A percentile compares a stretch with the other conserved stretches of the same genome.
Evolutionary conservation across 2,888 invertebrate species (phyloP).

Genomic region (Drosophila suboccidentalis): DNA sequence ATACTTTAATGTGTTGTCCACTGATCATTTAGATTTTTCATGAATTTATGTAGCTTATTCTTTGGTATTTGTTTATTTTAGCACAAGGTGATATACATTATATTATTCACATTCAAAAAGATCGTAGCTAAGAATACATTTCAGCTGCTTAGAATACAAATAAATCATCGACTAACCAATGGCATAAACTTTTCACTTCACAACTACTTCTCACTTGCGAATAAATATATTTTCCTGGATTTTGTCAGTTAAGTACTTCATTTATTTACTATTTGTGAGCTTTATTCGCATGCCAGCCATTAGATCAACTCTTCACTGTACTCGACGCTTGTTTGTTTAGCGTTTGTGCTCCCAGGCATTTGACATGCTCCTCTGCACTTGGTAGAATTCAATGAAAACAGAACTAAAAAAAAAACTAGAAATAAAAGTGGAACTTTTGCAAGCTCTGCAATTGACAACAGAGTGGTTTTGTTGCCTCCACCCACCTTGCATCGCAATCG

Average conservation of each 20-base stretch:
- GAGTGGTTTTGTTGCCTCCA: slow-evolving; percentile 10
- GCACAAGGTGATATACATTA: too few relatives aligned
- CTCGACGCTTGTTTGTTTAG: slow-evolving; percentile 30
- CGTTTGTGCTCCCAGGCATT: slow-evolving; percentile 33
- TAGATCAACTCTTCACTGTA: slow-evolving; percentile 8
- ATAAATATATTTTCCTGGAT: slow-evolving; percentile 18
- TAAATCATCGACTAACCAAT: background rate
- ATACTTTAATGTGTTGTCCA: background rate
- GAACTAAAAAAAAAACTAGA: background rate
- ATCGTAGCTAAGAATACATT: background rate
- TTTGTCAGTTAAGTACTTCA: slow-evolving; percentile 8
- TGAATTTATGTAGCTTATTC: background rate
- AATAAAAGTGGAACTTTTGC: slow-evolving; percentile 33
- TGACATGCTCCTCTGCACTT: slow-evolving; percentile 49
- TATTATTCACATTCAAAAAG: too few relatives aligned
- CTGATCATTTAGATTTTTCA: background rate
- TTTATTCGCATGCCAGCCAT: background rate
- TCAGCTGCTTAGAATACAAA: background rate
- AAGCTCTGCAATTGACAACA: slow-evolving; percentile 59
- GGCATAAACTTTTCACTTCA: background rate
- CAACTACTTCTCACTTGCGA: background rate
- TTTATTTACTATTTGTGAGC: slow-evolving; percentile 17
- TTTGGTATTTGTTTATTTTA: too few relatives aligned
- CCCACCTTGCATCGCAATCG: background rate
- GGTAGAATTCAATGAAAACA: slow-evolving; percentile 21